Evolutionary conservation across 1,140 invertebrate species (phyloP), one percentile per base, ranked within the genome.

Genomic region (Sipha flava): DNA sequence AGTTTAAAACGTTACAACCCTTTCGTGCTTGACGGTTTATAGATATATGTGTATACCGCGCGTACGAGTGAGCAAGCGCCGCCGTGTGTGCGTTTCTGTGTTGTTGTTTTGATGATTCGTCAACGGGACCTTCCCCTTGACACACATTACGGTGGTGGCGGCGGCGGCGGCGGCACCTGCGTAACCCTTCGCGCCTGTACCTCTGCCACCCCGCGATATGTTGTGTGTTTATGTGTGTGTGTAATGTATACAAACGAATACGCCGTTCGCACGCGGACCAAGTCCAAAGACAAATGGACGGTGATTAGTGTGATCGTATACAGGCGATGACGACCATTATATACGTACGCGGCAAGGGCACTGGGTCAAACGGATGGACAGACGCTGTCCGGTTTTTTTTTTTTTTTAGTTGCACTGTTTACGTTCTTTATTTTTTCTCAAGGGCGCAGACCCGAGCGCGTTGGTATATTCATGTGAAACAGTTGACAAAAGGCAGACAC

Each of bases 41-140:
- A n/a, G n/a, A n/a, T n/a, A n/a, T n/a, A n/a, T n/a, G n/a, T n/a
- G n/a, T n/a, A n/a, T n/a, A n/a, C n/a, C n/a, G n/a, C n/a, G n/a
- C n/a, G n/a, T n/a, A n/a, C n/a, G n/a, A n/a, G n/a, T n/a, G n/a
- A n/a, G n/a, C n/a, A n/a, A 64, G 18, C 18, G 18, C 7, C n/a
- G 62, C 23, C 7, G 9, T 3, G 9, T n/a, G n/a, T n/a, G 2
- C 47, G 47, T 49, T 6, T n/a, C 16, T 49, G 47, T n/a, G 66
- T 70, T 59, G 73, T 77, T 77, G 73, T 77, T 52, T 77, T 77
- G 73, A 77, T 77, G 73, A 77, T 77, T 77, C 73, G 73, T 77
- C 73, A 77, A 77, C 73, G 73, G 73, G 73, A 77, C 73, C 73
- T 77, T 77, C 73, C 73, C 73, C 73, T 77, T 77, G 73, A 77